These are phyloP conservation scores for Sicus ferrugineus DNA, from an alignment of 2,888 invertebrate genomes.

Conservation along the genomic window DNA sequence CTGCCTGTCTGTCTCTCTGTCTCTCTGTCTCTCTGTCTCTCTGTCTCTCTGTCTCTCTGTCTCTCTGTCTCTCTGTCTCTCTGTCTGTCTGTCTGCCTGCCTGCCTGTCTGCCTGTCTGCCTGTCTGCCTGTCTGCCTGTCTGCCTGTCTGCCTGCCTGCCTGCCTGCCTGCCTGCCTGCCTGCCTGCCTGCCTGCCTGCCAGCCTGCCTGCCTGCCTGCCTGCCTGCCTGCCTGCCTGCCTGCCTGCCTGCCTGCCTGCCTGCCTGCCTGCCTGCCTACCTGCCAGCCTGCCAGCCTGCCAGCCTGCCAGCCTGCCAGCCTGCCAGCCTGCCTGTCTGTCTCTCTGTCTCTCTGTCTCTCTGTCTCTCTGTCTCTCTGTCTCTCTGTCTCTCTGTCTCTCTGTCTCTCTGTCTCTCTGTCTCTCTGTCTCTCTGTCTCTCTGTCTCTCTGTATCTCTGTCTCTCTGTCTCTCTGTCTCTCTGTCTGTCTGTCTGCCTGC, in stretches of 20 bases:
- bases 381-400: conserved; percentile 10
- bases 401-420: conserved; percentile 12
- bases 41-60: conserved; percentile 12
- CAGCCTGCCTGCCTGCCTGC: conserved; percentile 14
- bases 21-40: conserved; percentile 10
- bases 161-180: conserved; percentile 17
- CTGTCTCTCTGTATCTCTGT: too few relatives aligned
- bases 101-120: conserved; percentile 17
- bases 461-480: too few relatives aligned
- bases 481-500: too few relatives aligned
- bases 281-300: conserved; percentile 11
- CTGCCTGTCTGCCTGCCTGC: too few relatives aligned
- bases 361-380: conserved; percentile 12
- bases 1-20: conserved; percentile 13
- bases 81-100: too few relatives aligned
- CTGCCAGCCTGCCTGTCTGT: too few relatives aligned
- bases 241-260: conserved; percentile 17
- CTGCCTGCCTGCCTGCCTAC: too few relatives aligned
- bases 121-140: conserved; percentile 17
- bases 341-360: conserved; percentile 11
- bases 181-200: conserved; percentile 17
- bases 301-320: conserved; percentile 7
- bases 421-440: conserved; percentile 10
- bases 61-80: conserved; percentile 10
- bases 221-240: conserved; percentile 17